Percentiles rank a stretch among this genome's conserved stretches.
Evolutionary conservation across 2,113 vertebrate genomes (phyloP).

Genomic region (Rhizomys pruinosus): DNA sequence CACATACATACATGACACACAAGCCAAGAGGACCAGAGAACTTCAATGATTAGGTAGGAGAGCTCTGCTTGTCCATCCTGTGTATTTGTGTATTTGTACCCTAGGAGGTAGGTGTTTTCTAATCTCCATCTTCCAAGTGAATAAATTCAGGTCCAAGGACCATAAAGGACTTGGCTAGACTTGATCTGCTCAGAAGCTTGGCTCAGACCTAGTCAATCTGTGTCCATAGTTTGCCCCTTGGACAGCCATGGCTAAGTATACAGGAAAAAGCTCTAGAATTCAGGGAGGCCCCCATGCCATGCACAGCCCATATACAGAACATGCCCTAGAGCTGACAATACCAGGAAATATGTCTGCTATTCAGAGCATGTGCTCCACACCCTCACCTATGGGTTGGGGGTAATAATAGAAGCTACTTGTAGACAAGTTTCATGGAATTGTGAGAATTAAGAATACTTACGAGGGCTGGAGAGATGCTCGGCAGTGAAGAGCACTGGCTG

Average conservation of each 20-base stretch:
- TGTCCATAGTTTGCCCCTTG: neutral
- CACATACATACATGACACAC: neutral
- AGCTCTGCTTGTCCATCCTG: too few species aligned
- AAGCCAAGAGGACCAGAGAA: too few species aligned
- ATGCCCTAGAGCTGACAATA: neutral
- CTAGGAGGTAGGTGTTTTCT: neutral
- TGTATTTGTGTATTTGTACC: neutral
- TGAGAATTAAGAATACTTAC: neutral
- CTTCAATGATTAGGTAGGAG: too few species aligned
- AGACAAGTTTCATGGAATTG: neutral
- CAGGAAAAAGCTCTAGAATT: neutral
- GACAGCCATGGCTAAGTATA: neutral
- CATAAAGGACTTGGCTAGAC: neutral
- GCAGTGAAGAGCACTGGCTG: too few species aligned
- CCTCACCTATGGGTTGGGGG: neutral
- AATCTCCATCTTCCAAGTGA: neutral
- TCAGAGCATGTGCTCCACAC: neutral
- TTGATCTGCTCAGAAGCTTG: neutral
- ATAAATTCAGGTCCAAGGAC: neutral
- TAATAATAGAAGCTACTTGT: too few species aligned
- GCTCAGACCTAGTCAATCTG: neutral
- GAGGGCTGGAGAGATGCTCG: too few species aligned
- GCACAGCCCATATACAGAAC: rapidly evolving
- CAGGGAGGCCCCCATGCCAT: neutral
- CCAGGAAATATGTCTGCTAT: neutral